Conservation (phyloP, 2,797 vertebrate species). For the Macropus fuliginosus region DNA sequence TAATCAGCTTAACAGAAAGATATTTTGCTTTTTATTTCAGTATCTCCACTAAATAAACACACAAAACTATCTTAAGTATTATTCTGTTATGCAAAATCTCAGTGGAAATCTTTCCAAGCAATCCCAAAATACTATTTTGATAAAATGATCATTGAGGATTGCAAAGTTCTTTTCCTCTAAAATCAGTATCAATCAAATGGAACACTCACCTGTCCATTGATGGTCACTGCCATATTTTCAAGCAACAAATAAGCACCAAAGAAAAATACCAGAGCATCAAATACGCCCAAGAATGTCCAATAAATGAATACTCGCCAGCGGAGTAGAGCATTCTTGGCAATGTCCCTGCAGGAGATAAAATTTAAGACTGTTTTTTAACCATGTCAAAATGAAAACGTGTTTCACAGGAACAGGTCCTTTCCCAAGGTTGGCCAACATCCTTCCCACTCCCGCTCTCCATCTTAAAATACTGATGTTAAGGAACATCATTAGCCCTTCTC, state of each 20-base stretch:
- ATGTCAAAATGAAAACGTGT: neutral
- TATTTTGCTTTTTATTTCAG: neutral
- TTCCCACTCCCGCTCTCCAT: neutral
- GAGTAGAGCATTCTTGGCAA: conserved; percentile 95
- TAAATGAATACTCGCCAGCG: conserved; percentile 95
- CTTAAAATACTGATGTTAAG: neutral
- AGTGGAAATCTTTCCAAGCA: neutral
- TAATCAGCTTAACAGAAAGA: neutral
- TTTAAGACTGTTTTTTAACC: neutral
- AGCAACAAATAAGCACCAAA: conserved; percentile 98
- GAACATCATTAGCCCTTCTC: neutral
- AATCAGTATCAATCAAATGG: neutral
- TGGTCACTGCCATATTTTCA: conserved; percentile 95
- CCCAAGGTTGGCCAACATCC: neutral
- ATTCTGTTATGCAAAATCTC: neutral
- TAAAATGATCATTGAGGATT: fast-evolving
- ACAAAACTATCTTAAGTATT: no score
- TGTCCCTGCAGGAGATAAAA: conserved; percentile 89
- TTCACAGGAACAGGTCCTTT: neutral
- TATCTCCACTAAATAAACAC: neutral
- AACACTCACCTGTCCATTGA: conserved; percentile 91
- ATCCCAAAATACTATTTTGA: no score
- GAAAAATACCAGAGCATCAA: conserved; percentile 96
- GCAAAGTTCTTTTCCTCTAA: neutral
- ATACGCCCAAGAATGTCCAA: conserved; percentile 96